phyloP scores from a whole-genome alignment of 64 coral and sea anemone genomes.

The Cladopsammia gracilis region DNA sequence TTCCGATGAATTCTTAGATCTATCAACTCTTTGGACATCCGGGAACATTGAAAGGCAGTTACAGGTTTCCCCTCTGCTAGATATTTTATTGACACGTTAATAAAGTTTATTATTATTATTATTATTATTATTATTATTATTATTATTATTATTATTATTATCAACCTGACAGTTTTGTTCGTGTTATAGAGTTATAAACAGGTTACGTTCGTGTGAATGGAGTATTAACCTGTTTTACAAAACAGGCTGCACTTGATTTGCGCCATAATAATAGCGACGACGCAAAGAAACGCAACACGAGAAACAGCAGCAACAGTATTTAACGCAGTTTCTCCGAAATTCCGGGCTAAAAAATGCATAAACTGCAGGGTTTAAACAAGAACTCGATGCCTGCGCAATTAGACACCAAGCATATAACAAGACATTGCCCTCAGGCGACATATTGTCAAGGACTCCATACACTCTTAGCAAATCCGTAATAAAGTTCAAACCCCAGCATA shows the following conservation, averaged over 20 bases:
- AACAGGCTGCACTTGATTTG: not conserved
- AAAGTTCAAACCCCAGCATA: conserved; percentile 3
- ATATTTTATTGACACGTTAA: too few relatives aligned
- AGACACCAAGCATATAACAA: not conserved
- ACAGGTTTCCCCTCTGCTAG: too few relatives aligned
- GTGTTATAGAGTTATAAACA: too few relatives aligned
- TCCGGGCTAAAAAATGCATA: not conserved
- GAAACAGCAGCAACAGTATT: conserved; percentile 2
- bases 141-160: too few relatives aligned
- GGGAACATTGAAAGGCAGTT: too few relatives aligned
- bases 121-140: too few relatives aligned
- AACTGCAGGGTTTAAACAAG: not conserved
- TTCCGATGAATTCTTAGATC: too few relatives aligned
- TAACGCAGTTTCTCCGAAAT: not conserved
- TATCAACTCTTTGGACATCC: too few relatives aligned
- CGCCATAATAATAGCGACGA: not conserved
- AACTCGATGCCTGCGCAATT: not conserved
- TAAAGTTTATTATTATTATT: too few relatives aligned
- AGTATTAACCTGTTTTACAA: not conserved
- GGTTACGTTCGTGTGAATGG: too few relatives aligned
- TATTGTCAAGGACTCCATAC: not conserved
- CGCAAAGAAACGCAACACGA: not conserved
- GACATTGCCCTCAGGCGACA: too few relatives aligned
- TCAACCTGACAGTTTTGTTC: too few relatives aligned
- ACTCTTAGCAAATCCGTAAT: not conserved